phyloP scores from a whole-genome alignment of 2,888 invertebrate genomes.

The Melikaiella ostensackeni region DNA sequence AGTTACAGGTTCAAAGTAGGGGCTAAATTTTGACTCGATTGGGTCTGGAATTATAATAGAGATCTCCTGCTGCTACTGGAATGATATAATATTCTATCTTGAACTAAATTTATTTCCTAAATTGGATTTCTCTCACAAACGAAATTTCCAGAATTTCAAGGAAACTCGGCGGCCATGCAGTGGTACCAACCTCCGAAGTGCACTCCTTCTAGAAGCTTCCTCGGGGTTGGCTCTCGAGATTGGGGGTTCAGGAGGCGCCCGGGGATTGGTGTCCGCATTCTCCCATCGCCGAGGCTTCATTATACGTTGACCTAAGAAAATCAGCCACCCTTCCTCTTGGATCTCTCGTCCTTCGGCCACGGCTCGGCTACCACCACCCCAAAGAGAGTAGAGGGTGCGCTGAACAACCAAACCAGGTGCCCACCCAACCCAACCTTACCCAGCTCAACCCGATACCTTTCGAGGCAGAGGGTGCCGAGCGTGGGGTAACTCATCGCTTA shows the following conservation, averaged over 20 bases:
- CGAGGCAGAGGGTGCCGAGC: slow-evolving; percentile 43
- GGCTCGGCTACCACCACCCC: slow-evolving; percentile 51
- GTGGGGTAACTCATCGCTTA: slow-evolving; percentile 83
- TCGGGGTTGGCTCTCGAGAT: slow-evolving; percentile 61
- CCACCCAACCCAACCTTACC: slow-evolving; percentile 63
- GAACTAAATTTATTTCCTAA: background rate
- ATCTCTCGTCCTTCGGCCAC: slow-evolving; percentile 55
- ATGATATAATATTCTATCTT: background rate
- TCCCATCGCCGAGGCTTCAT: slow-evolving; percentile 68
- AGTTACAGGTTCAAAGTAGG: no score
- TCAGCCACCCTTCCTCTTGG: slow-evolving; percentile 67
- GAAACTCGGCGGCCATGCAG: background rate
- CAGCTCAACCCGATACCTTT: slow-evolving; percentile 51
- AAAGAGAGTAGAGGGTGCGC: slow-evolving; percentile 60
- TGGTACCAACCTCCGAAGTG: slow-evolving; percentile 42
- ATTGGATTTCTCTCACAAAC: background rate
- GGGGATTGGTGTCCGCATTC: slow-evolving; percentile 69
- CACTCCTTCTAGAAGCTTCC: slow-evolving; percentile 61
- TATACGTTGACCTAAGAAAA: slow-evolving; percentile 78
- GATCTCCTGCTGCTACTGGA: no score
- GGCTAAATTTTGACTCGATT: no score
- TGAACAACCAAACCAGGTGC: slow-evolving; percentile 74
- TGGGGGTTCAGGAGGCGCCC: slow-evolving; percentile 63
- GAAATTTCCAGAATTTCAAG: background rate
- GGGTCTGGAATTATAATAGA: no score